A percentile compares a stretch with the other conserved stretches of the same genome.
These are phyloP conservation scores for Phocides pigmalion DNA, from an alignment of 1,140 invertebrate species.

Conservation along the genomic window DNA sequence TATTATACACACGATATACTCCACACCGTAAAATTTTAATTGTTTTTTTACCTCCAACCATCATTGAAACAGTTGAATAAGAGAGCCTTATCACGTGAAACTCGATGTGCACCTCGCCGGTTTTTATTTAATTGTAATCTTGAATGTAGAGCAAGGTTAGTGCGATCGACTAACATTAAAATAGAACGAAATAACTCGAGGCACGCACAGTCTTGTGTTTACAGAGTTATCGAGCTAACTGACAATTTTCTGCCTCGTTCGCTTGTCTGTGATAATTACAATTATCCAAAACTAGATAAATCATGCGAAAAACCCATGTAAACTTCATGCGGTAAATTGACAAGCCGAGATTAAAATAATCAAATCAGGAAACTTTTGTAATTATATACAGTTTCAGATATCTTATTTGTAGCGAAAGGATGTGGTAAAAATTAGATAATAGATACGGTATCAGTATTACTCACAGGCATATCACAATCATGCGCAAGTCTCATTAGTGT, in stretches of 20 bases:
- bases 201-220: conserved; percentile 45
- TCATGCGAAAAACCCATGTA: background rate
- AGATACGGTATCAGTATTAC: background rate
- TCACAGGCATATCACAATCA: background rate
- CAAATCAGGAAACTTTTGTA: too few species aligned
- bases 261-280: conserved; percentile 13
- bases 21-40: too few species aligned
- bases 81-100: conserved; percentile 26
- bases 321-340: background rate
- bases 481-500: background rate
- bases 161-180: conserved; percentile 67
- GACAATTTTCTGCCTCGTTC: conserved; percentile 19
- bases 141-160: conserved; percentile 70
- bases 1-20: too few species aligned
- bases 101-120: conserved; percentile 29
- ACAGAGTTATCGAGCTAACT: conserved; percentile 10
- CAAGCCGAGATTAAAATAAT: too few species aligned
- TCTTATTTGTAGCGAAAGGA: background rate
- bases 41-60: conserved; percentile 1
- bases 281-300: background rate
- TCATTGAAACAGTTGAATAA: conserved; percentile 3
- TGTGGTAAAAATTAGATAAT: background rate
- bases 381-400: background rate
- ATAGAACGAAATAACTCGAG: conserved; percentile 67
- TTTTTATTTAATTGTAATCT: conserved; percentile 69